Conservation (phyloP, 2,888 invertebrate genomes). For the Lochmaea capreae region DNA sequence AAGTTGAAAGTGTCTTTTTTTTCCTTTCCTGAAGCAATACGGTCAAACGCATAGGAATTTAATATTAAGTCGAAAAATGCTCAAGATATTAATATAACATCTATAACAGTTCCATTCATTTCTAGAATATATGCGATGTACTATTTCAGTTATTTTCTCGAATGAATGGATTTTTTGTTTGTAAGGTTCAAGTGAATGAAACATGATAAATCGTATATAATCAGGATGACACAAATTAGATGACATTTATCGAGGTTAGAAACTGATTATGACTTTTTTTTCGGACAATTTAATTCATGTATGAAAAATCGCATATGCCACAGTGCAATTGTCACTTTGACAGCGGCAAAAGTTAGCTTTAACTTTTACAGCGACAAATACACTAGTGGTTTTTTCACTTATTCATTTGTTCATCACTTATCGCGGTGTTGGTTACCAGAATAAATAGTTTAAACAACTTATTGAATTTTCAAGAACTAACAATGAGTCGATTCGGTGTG, state of each 20-base stretch:
- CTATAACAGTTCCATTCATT: conserved; percentile 43
- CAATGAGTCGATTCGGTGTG: too few species aligned
- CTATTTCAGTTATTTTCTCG: not conserved
- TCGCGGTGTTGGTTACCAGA: too few species aligned
- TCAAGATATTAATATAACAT: conserved; percentile 15
- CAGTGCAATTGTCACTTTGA: too few species aligned
- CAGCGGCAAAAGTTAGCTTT: too few species aligned
- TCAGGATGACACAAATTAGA: not conserved
- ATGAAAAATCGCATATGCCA: too few species aligned
- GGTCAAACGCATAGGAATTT: conserved; percentile 47
- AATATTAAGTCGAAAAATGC: conserved; percentile 41
- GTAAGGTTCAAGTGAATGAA: conserved; percentile 14
- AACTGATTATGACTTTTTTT: not conserved
- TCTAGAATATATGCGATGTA: conserved; percentile 12
- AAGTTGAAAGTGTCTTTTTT: not conserved
- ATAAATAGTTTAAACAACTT: too few species aligned
- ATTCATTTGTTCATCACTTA: too few species aligned
- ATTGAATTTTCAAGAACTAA: too few species aligned
- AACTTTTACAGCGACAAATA: too few species aligned
- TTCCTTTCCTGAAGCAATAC: conserved; percentile 13
- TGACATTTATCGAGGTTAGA: not conserved
- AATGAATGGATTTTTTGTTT: conserved; percentile 27
- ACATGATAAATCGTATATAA: conserved; percentile 19
- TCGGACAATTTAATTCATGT: too few species aligned
- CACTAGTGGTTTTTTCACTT: too few species aligned